phyloP scores from a whole-genome alignment of 2,797 vertebrate species.

The Triplophysa yarkandensis region DNA sequence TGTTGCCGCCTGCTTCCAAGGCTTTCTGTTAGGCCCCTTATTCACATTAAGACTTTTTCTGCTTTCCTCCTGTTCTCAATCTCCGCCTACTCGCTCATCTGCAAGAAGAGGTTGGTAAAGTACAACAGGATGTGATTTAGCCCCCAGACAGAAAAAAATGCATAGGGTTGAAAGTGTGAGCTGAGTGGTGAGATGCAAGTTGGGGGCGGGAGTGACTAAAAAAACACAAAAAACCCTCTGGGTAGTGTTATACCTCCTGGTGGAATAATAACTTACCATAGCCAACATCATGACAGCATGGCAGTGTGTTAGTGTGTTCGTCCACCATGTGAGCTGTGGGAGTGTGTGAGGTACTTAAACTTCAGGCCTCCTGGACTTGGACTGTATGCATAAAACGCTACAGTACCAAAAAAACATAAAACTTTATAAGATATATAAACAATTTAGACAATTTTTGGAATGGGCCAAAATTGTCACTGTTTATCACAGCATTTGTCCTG shows the following conservation, averaged over 20 bases:
- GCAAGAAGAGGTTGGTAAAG: conserved; percentile 33
- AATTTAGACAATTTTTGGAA: too few relatives aligned
- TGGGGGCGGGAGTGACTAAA: conserved; percentile 59
- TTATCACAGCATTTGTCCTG: conserved; percentile 28
- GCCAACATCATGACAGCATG: conserved; percentile 30
- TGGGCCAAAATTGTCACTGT: too few relatives aligned
- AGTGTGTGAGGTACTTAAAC: conserved; percentile 45
- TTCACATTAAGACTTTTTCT: conserved; percentile 1
- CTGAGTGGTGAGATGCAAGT: conserved; percentile 46
- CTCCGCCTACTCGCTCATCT: conserved; percentile 57
- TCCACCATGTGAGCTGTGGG: conserved; percentile 44
- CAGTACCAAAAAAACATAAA: background rate
- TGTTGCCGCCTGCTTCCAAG: conserved; percentile 52
- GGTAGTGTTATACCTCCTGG: conserved; percentile 14
- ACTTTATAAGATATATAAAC: too few relatives aligned
- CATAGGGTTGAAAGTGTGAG: background rate
- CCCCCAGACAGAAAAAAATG: conserved; percentile 7
- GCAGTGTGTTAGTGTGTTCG: conserved; percentile 4
- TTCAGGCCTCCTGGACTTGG: conserved; percentile 38
- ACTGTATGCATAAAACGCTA: conserved; percentile 15
- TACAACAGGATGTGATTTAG: conserved; percentile 45
- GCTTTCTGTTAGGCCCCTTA: conserved; percentile 15
- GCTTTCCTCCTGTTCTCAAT: conserved; percentile 24
- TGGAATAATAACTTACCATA: conserved; percentile 49
- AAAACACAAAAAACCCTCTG: conserved; percentile 8